Evolutionary conservation across 1,140 invertebrate genomes (phyloP).

Genomic region (Copidosoma floridanum): DNA sequence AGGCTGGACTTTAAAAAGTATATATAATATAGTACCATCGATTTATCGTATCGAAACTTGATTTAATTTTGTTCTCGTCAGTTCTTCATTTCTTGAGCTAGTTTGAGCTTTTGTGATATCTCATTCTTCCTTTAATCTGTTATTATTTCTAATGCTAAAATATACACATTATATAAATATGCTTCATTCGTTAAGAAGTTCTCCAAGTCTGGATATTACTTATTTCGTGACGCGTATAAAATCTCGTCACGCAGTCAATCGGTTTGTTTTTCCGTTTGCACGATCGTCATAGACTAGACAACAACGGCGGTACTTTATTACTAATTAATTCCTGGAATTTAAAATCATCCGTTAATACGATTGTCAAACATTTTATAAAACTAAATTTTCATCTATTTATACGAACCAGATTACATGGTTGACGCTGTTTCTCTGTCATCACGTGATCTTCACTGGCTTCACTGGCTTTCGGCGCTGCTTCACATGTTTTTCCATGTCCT

Average conservation of each 20-base stretch:
- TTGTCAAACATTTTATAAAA: too few species aligned
- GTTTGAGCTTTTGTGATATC: background rate
- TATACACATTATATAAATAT: constrained; percentile 1
- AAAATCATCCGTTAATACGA: too few species aligned
- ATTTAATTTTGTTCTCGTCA: constrained; percentile 32
- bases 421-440: constrained; percentile 30
- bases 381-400: too few species aligned
- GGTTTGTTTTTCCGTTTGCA: constrained; percentile 32
- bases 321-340: constrained; percentile 8
- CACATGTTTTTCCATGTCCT: constrained; percentile 30
- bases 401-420: constrained; percentile 5
- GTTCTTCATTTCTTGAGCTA: constrained; percentile 26
- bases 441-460: constrained; percentile 48
- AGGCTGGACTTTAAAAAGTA: constrained; percentile 12
- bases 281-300: constrained; percentile 39
- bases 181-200: constrained; percentile 12
- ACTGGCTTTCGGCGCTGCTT: constrained; percentile 51
- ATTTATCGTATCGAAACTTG: constrained; percentile 30
- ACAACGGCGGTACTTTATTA: constrained; percentile 28
- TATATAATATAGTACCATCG: background rate
- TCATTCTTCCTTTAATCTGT: constrained; percentile 2
- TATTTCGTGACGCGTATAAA: background rate
- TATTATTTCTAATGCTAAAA: too few species aligned
- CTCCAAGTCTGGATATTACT: background rate
- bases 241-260: constrained; percentile 19